Evolutionary conservation across 2,888 invertebrate genomes (phyloP).

Genomic region (Platycheirus rosarum): DNA sequence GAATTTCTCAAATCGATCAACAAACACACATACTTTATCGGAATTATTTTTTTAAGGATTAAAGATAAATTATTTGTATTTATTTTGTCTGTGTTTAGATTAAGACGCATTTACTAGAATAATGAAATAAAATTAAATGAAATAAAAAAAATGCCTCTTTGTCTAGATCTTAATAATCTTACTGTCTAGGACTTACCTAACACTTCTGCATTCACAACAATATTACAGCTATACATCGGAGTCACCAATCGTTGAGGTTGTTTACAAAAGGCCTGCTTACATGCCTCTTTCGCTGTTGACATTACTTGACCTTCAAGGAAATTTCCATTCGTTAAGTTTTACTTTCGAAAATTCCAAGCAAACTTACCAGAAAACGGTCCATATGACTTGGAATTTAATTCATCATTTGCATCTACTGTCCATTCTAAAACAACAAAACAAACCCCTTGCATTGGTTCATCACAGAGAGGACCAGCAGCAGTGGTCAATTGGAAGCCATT

Average conservation of each 20-base stretch:
- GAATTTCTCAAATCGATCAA: slow-evolving; percentile 17
- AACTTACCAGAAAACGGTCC: slow-evolving; percentile 84
- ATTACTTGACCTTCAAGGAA: slow-evolving; percentile 90
- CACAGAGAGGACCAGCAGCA: slow-evolving; percentile 95
- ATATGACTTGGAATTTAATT: slow-evolving; percentile 79
- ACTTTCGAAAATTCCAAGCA: no score
- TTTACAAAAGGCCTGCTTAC: slow-evolving; percentile 93
- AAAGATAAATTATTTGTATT: slow-evolving; percentile 71
- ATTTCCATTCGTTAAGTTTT: not conserved
- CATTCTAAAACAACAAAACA: slow-evolving; percentile 95
- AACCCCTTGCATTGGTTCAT: slow-evolving; percentile 98
- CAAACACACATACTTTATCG: slow-evolving; percentile 39
- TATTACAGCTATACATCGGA: slow-evolving; percentile 94
- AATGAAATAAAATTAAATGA: slow-evolving; percentile 71
- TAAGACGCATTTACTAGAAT: slow-evolving; percentile 82
- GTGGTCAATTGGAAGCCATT: slow-evolving; percentile 94
- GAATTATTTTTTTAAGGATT: slow-evolving; percentile 41
- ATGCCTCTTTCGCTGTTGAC: slow-evolving; percentile 94
- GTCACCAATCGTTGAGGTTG: slow-evolving; percentile 96
- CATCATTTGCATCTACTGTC: slow-evolving; percentile 84
- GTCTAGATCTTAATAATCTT: no score
- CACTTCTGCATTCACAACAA: slow-evolving; percentile 93
- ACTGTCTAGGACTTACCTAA: slow-evolving; percentile 87
- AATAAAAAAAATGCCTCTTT: no score
- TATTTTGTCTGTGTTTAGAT: slow-evolving; percentile 78